Evolutionary conservation across 2,113 vertebrate species (phyloP), one percentile per base, ranked within the genome.

Genomic region (Anoplopoma fimbria): DNA sequence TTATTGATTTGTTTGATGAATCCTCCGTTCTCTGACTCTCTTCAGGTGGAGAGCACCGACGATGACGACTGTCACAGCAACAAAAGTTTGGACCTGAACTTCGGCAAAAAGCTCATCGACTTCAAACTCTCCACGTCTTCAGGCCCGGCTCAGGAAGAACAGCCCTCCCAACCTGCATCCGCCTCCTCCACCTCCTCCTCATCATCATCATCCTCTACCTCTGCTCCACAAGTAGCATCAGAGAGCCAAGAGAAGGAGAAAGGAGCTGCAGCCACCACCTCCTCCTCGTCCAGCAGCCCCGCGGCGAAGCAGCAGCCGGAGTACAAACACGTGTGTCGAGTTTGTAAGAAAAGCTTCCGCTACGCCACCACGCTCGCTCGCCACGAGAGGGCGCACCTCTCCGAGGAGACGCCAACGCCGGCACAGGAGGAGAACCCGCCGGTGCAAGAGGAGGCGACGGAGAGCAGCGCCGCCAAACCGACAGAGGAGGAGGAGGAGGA

Each of bases 41-140:
- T 27, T 2, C 83, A 94, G 93, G 58, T 34, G 34, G 93, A 95
- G 23, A 93, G 93, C 47, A 67, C 79, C 0, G 85, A 91, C 0
- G 83, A 94, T 45, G 97, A 98, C 45, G 97, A 99, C 89, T 94
- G 95, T 4, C 94, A 96, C 88, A 99, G 98, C 96, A 98, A 98
- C 95, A 97, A 97, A 89, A 99, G 97, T 92, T 94, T 98, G 90
- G 98, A 99, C 93, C 95, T 99, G 71, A 97, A 99, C 95, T 97
- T 99, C 6, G 97, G 97, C 89, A 97, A 95, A 89, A 98, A 97
- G 93, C 95, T 98, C 65, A 98, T 99, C 83, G 98, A 97, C 94
- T 98, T 99, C 87, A 99, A 97, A 90, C 96, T 99, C 87, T 95
- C 75, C 4, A 6, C 91, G 0, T 90, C 92, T 0, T 79, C 90